Evolutionary conservation across 2,888 invertebrate species (phyloP).

Genomic region (Bugula neritina): DNA sequence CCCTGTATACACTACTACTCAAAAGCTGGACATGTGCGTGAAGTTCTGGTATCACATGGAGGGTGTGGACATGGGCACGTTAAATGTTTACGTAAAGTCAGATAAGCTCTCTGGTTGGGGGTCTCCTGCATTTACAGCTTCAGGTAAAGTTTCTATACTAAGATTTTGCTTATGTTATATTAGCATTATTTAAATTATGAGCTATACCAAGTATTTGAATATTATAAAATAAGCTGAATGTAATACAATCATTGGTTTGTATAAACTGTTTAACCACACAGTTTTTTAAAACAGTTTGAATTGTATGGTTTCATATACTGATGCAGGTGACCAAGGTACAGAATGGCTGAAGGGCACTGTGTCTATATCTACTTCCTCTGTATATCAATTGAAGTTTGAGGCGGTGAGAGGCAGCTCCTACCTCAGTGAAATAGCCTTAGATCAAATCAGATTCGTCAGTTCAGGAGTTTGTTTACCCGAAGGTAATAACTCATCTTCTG

Average conservation of each 20-base stretch:
- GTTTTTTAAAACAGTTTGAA: too few relatives aligned
- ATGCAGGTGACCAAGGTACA: slow-evolving; percentile 6
- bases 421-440: slow-evolving; percentile 44
- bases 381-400: slow-evolving; percentile 32
- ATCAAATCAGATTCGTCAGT: slow-evolving; percentile 38
- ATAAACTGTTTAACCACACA: too few relatives aligned
- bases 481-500: background rate
- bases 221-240: too few relatives aligned
- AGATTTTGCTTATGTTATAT: too few relatives aligned
- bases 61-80: slow-evolving; percentile 20
- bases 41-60: slow-evolving; percentile 24
- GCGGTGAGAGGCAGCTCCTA: slow-evolving; percentile 34
- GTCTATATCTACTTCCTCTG: background rate
- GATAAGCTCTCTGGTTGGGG: background rate
- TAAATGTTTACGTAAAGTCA: slow-evolving; percentile 8
- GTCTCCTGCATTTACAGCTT: background rate
- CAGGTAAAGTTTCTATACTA: background rate
- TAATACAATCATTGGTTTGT: too few relatives aligned
- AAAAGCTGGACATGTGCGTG: background rate
- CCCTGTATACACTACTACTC: background rate
- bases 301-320: too few relatives aligned
- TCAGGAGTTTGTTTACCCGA: slow-evolving; percentile 9
- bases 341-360: background rate
- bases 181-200: too few relatives aligned
- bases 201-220: too few relatives aligned